Conservation (phyloP, 2,888 invertebrate species). For the Lasioglossum pauxillum region DNA sequence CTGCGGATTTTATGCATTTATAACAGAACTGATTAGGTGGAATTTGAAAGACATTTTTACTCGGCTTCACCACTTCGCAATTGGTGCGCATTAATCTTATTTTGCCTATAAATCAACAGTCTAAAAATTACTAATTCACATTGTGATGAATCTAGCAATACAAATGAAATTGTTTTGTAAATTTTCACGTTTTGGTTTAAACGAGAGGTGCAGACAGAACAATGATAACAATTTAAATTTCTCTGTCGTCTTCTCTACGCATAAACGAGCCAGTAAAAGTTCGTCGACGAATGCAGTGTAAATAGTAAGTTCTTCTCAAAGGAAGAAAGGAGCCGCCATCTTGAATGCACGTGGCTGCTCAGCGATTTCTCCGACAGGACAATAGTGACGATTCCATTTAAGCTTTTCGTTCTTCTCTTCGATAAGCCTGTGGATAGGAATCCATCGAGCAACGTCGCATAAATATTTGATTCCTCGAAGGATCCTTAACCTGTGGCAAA, state of each 20-base stretch:
- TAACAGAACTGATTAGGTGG: no score
- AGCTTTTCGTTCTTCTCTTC: not conserved
- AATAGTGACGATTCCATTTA: conserved; percentile 26
- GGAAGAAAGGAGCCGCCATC: not conserved
- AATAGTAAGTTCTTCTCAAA: not conserved
- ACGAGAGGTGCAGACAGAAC: not conserved
- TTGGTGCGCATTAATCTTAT: no score
- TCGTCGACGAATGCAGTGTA: not conserved
- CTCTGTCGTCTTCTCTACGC: not conserved
- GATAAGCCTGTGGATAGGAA: conserved; percentile 15
- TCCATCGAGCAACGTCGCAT: conserved; percentile 1
- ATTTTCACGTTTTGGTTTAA: not conserved
- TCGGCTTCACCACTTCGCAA: no score
- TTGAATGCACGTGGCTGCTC: conserved; percentile 51
- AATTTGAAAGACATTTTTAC: no score
- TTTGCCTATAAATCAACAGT: no score
- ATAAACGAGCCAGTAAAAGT: conserved; percentile 21
- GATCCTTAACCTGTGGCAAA: not conserved
- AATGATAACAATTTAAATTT: not conserved
- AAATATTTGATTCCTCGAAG: conserved; percentile 24
- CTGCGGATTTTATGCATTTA: no score
- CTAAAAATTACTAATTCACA: not conserved
- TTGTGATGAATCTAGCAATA: not conserved
- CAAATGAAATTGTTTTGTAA: not conserved
- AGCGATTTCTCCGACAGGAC: conserved; percentile 32